A percentile compares a stretch with the other conserved stretches of the same genome.
Evolutionary conservation across 2,797 vertebrate species (phyloP).

Genomic region (Orientallactaga sibirica): DNA sequence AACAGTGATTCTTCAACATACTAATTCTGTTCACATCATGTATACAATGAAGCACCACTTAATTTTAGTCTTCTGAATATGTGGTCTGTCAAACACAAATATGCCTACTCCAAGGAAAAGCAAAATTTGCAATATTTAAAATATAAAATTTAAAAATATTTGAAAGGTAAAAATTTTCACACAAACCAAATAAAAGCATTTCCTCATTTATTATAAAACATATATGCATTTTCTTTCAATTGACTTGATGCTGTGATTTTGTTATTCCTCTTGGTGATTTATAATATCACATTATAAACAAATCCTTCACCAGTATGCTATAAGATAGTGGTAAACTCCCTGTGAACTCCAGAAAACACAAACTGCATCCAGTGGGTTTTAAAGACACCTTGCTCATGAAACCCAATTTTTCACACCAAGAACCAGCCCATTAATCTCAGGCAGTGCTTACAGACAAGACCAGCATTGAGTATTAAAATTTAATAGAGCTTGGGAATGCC

Average conservation of each 20-base stretch:
- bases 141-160: not conserved
- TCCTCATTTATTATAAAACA: not conserved
- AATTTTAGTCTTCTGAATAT: not conserved
- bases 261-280: not conserved
- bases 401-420: conserved; percentile 56
- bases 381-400: not conserved
- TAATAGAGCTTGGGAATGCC: conserved; percentile 77
- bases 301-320: conserved; percentile 66
- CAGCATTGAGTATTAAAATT: conserved; percentile 75
- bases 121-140: not conserved
- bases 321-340: conserved; percentile 56
- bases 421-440: conserved; percentile 70
- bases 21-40: not conserved
- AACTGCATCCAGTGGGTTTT: not conserved
- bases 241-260: conserved; percentile 51
- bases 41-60: not conserved
- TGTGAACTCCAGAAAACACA: not conserved
- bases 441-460: conserved; percentile 71
- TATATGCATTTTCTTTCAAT: conserved; percentile 61
- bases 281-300: conserved; percentile 48
- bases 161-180: no score
- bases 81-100: not conserved
- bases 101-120: not conserved
- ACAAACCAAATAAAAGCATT: conserved; percentile 1
- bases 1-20: not conserved